A percentile compares a stretch with the other conserved stretches of the same genome.
These are phyloP conservation scores for Rhinopomastus cyanomelas DNA, from an alignment of 2,113 vertebrate species.

Conservation along the genomic window DNA sequence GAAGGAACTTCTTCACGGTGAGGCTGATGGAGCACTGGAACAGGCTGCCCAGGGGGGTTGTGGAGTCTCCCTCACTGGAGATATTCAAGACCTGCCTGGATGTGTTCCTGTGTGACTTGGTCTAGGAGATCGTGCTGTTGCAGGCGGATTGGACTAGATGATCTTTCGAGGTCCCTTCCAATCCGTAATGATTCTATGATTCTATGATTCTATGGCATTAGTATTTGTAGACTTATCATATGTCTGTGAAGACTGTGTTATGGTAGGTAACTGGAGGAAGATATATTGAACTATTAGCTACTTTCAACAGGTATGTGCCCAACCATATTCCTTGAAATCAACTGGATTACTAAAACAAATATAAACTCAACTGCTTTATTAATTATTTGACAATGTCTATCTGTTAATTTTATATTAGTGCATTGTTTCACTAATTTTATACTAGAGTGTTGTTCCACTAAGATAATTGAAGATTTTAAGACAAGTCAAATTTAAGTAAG, in stretches of 20 bases:
- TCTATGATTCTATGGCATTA: background rate
- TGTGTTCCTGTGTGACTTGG: too few relatives aligned
- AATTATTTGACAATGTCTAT: conserved; percentile 14
- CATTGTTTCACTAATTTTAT: background rate
- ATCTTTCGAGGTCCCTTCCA: too few relatives aligned
- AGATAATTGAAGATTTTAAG: conserved; percentile 21
- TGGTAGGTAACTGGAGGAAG: background rate
- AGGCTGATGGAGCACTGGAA: too few relatives aligned
- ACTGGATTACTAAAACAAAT: background rate
- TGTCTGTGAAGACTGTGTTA: background rate
- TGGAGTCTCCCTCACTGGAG: too few relatives aligned
- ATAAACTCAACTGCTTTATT: conserved; percentile 7
- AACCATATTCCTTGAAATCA: background rate
- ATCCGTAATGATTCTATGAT: too few relatives aligned
- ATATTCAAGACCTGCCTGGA: too few relatives aligned
- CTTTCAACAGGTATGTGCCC: background rate
- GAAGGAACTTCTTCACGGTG: too few relatives aligned
- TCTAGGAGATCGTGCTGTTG: too few relatives aligned
- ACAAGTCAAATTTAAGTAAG: background rate
- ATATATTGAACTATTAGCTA: background rate
- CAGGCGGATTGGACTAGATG: too few relatives aligned
- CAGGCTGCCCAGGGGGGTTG: too few relatives aligned
- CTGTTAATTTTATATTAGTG: conserved; percentile 4
- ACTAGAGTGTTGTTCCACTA: conserved; percentile 11
- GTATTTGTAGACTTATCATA: background rate